Percentiles rank a stretch among this genome's conserved stretches.
phyloP scores from a whole-genome alignment of 2,888 invertebrate species.

The Junonia oenone region DNA sequence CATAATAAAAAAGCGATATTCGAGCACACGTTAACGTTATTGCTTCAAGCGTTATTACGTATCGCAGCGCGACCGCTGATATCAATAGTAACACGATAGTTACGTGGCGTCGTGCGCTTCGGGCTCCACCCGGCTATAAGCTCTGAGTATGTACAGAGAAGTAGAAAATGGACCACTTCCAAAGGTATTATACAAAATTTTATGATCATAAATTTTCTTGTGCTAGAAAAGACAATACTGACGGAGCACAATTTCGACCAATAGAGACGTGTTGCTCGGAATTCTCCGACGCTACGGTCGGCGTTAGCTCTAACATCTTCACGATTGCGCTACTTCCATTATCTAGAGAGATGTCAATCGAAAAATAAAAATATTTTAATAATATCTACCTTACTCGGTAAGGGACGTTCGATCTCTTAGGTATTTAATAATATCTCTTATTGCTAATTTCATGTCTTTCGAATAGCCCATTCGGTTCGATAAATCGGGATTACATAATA shows the following conservation, averaged over 20 bases:
- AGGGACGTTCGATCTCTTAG: slow-evolving; percentile 79
- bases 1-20: slow-evolving; percentile 64
- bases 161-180: slow-evolving; percentile 77
- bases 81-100: slow-evolving; percentile 53
- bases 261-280: slow-evolving; percentile 18
- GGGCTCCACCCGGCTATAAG: slow-evolving; percentile 74
- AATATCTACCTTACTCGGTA: slow-evolving; percentile 78
- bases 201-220: slow-evolving; percentile 60
- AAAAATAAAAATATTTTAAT: slow-evolving; percentile 70
- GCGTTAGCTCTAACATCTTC: slow-evolving; percentile 17
- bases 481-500: slow-evolving; percentile 41
- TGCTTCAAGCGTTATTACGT: slow-evolving; percentile 73
- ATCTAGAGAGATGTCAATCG: slow-evolving; percentile 66
- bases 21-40: slow-evolving; percentile 68
- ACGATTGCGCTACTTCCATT: slow-evolving; percentile 42
- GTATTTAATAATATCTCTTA: slow-evolving; percentile 72
- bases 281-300: slow-evolving; percentile 17
- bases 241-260: slow-evolving; percentile 44
- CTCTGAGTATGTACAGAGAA: slow-evolving; percentile 77
- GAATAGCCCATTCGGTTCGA: slow-evolving; percentile 64
- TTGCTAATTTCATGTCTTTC: slow-evolving; percentile 70
- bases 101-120: slow-evolving; percentile 67
- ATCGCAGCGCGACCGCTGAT: slow-evolving; percentile 56
- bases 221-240: slow-evolving; percentile 69
- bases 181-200: slow-evolving; percentile 72